Conservation (phyloP, 92 coral and sea anemone species). For the Meandrina meandrites region DNA sequence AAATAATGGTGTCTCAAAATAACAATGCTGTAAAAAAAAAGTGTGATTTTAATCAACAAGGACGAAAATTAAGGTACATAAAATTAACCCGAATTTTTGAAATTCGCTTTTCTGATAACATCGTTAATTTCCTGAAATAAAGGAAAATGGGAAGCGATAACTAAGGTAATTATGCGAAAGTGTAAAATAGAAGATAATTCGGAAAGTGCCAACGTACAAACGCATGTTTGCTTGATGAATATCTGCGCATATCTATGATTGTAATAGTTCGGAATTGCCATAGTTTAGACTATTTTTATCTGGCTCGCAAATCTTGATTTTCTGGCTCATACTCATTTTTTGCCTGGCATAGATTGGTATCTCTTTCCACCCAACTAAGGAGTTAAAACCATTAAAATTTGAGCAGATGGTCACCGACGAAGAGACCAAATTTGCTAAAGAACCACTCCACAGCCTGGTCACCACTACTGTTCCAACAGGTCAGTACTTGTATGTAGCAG, state of each 20-base stretch:
- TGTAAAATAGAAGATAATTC: too few species aligned
- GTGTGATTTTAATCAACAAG: too few species aligned
- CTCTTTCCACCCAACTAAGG: conserved; percentile 67
- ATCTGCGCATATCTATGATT: neutral
- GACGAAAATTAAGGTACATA: too few species aligned
- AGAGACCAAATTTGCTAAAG: conserved; percentile 38
- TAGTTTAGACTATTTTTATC: neutral
- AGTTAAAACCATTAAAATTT: conserved; percentile 24
- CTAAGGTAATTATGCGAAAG: too few species aligned
- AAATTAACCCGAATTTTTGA: too few species aligned
- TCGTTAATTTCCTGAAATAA: too few species aligned
- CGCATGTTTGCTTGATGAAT: neutral
- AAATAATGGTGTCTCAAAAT: too few species aligned
- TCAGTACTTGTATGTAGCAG: neutral
- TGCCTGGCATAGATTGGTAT: conserved; percentile 73
- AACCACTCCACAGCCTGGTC: conserved; percentile 30
- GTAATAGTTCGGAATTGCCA: too few species aligned
- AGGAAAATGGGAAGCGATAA: too few species aligned
- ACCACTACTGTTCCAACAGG: conserved; percentile 25
- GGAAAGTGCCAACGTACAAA: too few species aligned
- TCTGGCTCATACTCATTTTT: neutral
- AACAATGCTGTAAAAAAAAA: too few species aligned
- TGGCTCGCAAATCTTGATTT: neutral
- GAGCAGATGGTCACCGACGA: conserved; percentile 20
- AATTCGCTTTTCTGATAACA: too few species aligned